A percentile compares a stretch with the other conserved stretches of the same genome.
These are phyloP conservation scores for Solea solea DNA, from an alignment of 2,113 vertebrate genomes.

Conservation along the genomic window DNA sequence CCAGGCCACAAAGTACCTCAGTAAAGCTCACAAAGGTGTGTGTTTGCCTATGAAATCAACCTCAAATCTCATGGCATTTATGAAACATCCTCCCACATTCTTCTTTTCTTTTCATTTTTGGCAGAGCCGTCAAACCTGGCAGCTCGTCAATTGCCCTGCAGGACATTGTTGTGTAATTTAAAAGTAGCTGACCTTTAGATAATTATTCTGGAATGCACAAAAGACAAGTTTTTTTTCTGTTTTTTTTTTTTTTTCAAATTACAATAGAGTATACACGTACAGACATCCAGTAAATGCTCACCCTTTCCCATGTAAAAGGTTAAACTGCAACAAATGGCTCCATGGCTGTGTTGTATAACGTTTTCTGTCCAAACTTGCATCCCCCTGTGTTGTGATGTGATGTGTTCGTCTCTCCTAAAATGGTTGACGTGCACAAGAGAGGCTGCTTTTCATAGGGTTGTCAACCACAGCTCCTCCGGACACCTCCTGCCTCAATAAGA, in stretches of 20 bases:
- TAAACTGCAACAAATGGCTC: background rate
- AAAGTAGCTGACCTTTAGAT: background rate
- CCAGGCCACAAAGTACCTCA: background rate
- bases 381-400: background rate
- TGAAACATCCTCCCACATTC: background rate
- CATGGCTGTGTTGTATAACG: background rate
- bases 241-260: background rate
- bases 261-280: background rate
- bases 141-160: too few species aligned
- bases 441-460: background rate
- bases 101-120: background rate
- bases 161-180: background rate
- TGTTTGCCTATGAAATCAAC: background rate
- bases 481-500: conserved; percentile 19
- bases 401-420: background rate
- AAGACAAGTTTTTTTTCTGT: background rate
- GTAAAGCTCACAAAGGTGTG: background rate
- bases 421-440: background rate
- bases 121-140: background rate
- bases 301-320: conserved; percentile 9
- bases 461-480: background rate
- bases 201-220: background rate
- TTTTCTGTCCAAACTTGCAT: background rate
- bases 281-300: conserved; percentile 17
- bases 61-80: background rate